A percentile compares a stretch with the other conserved stretches of the same genome.
Conservation (phyloP, 2,113 vertebrate genomes). For the Trogon melanurus region DNA sequence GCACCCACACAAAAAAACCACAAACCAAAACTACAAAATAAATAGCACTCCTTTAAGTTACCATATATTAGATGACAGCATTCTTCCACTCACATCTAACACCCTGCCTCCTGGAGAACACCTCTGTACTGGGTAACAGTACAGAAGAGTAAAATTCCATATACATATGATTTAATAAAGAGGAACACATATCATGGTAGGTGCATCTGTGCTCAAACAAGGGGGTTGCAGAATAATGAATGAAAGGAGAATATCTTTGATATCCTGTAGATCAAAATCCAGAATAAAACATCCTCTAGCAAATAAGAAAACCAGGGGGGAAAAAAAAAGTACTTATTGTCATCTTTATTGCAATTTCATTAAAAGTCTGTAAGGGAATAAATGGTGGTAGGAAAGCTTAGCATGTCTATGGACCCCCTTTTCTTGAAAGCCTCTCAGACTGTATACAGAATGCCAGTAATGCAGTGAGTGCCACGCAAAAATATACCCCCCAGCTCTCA, state of each 20-base stretch:
- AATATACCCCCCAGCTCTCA: not conserved
- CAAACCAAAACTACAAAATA: not conserved
- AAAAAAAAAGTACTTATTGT: not conserved
- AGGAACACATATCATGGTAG: not conserved
- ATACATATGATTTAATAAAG: not conserved
- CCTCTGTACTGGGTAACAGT: not conserved
- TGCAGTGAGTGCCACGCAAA: not conserved
- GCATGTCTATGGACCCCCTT: not conserved
- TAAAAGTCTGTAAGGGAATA: not conserved
- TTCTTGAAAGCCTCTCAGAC: not conserved
- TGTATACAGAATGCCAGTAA: not conserved
- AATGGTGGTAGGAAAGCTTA: not conserved
- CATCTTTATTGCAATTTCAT: not conserved
- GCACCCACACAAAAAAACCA: not conserved
- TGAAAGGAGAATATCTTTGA: not conserved
- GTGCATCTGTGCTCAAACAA: not conserved
- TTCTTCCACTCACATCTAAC: not conserved
- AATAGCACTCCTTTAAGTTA: not conserved
- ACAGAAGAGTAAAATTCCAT: not conserved
- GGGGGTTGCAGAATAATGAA: not conserved
- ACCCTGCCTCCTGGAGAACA: not conserved
- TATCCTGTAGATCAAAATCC: not conserved
- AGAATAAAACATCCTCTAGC: not conserved
- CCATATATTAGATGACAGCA: not conserved
- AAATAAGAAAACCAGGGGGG: not conserved